Evolutionary conservation across 2,888 invertebrate species (phyloP), one percentile per base, ranked within the genome.

Genomic region (Rhabditoides inermis): DNA sequence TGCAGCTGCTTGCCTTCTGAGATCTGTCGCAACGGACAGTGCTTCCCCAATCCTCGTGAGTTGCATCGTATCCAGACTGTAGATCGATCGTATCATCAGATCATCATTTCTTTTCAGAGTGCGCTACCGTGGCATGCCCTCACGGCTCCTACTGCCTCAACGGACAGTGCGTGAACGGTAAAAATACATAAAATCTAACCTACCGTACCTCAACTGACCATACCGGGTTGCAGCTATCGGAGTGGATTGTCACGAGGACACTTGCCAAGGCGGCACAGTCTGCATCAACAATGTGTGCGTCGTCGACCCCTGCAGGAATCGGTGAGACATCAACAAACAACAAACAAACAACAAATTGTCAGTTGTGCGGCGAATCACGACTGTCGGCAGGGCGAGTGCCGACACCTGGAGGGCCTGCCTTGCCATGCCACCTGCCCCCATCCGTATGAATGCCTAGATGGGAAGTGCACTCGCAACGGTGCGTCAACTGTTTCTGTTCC

Each of bases 381-480:
- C 28, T 72, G 72, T 40, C 56, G 66, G 22, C 50, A 58, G 25
- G 71, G 72, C 10, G 66, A 72, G 45, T 72, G 72, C 44, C 59
- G 68, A 27, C 57, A 57, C 47, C 56, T 65, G 51, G 64, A 68
- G 36, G 65, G 68, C 20, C 7, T 66, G 10, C 56, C 58, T 35
- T 63, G 58, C 53, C 23, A 55, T n/a, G 65, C 65, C 23, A 62
- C 64, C 32, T 70, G 69, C 51, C 52, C 61, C 20, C 53, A 56
- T 49, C 70, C 70, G 22, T 72, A 57, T 44, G 61, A 60, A 23
- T 72, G 72, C 51, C 41, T 72, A 6, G 67, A 68, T 53, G 72
- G 72, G 12, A 39, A 59, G 10, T 72, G 72, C 49, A 54, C 61
- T 35, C 49, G 66, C 36, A 70, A 72, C 51, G 70, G 70, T 70